These are phyloP conservation scores for Ophthalmolycus amberensis DNA, from an alignment of 2,113 vertebrate genomes.

Conservation along the genomic window DNA sequence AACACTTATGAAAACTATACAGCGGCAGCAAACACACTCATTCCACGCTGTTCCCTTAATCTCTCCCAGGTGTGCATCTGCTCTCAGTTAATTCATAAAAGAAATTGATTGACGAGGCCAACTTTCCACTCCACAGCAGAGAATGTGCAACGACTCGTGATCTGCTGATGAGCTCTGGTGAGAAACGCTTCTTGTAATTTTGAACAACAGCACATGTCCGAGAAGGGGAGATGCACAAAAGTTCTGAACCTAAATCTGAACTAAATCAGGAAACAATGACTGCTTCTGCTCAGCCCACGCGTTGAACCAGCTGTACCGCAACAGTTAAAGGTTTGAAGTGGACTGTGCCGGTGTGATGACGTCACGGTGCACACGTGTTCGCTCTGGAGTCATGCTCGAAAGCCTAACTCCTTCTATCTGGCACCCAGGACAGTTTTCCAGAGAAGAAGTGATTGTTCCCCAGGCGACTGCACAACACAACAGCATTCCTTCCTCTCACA, in stretches of 20 bases:
- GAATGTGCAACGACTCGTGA: constrained; percentile 30
- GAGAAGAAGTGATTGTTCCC: constrained; percentile 74
- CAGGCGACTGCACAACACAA: constrained; percentile 76
- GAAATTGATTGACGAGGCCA: constrained; percentile 54
- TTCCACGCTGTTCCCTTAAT: constrained; percentile 53
- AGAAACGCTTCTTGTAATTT: constrained; percentile 20
- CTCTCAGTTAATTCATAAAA: constrained; percentile 69
- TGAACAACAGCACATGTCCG: background rate
- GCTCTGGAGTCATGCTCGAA: constrained; percentile 34
- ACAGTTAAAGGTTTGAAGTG: constrained; percentile 30
- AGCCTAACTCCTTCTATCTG: constrained; percentile 58
- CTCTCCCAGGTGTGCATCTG: constrained; percentile 61
- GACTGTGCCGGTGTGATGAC: constrained; percentile 29
- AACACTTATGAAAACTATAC: constrained; percentile 52
- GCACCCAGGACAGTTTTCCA: constrained; percentile 75
- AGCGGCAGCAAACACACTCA: constrained; percentile 37
- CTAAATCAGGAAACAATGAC: background rate
- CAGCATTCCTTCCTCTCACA: constrained; percentile 82
- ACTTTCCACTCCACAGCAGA: constrained; percentile 66
- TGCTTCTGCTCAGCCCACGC: constrained; percentile 14
- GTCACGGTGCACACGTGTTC: constrained; percentile 47
- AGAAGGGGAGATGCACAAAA: background rate
- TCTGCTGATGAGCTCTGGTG: constrained; percentile 14
- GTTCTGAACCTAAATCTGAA: background rate
- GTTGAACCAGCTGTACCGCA: constrained; percentile 40